A percentile compares a stretch with the other conserved stretches of the same genome.
phyloP scores from a whole-genome alignment of 53 echinoderm and acorn worm genomes.

The Holothuria leucospilota region DNA sequence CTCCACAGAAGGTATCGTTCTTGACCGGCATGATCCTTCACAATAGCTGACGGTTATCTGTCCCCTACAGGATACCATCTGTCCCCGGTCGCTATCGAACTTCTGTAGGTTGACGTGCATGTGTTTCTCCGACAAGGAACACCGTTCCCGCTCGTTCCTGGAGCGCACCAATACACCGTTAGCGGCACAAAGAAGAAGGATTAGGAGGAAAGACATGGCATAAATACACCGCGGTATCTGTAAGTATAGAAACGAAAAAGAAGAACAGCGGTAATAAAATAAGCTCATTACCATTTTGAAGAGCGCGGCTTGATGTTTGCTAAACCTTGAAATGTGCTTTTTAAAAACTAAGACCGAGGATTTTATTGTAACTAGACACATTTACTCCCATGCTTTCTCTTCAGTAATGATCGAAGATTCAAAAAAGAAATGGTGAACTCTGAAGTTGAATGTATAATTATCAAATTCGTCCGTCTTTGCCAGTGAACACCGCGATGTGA shows the following conservation, averaged over 20 bases:
- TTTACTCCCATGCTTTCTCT: no score
- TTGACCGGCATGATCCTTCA: conserved; percentile 25
- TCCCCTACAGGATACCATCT: not conserved
- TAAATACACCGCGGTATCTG: conserved; percentile 30
- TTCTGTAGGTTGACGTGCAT: not conserved
- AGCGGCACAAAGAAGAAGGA: conserved; percentile 28
- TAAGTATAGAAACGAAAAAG: not conserved
- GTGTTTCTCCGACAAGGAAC: not conserved
- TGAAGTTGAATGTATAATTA: no score
- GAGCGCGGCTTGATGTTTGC: no score
- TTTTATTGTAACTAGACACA: no score
- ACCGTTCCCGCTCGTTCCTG: conserved; percentile 36
- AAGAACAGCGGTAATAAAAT: no score
- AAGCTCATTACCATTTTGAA: no score
- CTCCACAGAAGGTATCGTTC: conserved; percentile 1
- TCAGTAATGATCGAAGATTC: no score
- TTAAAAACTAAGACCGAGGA: no score
- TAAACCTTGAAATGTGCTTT: no score
- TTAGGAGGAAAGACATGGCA: conserved; percentile 35
- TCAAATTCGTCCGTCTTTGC: no score
- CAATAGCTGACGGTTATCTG: not conserved
- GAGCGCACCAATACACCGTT: conserved; percentile 31
- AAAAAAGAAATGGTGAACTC: no score
- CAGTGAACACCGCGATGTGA: no score
- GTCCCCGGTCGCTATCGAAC: not conserved